Conservation (phyloP, 2,888 invertebrate species). For the Apamea epomidion region DNA sequence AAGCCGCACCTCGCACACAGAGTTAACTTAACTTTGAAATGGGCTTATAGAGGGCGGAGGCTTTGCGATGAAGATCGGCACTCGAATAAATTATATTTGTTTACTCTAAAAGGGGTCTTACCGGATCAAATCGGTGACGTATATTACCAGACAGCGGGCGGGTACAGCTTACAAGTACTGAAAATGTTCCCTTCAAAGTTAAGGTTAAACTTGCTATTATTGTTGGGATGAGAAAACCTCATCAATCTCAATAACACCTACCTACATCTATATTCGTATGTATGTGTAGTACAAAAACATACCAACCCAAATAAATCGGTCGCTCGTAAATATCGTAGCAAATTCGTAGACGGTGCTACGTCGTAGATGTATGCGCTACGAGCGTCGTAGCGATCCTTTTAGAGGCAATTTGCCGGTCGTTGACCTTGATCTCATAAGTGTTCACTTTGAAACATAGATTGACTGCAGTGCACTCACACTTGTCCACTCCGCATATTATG, state of each 20-base stretch:
- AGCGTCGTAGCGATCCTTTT: constrained; percentile 57
- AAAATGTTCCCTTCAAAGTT: not conserved
- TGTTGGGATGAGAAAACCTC: not conserved
- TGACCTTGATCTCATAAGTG: constrained; percentile 60
- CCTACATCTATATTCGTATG: not conserved
- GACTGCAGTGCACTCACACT: constrained; percentile 29
- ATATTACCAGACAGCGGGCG: not conserved
- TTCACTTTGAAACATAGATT: constrained; percentile 41
- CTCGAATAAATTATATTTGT: constrained; percentile 60
- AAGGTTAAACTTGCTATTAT: not conserved
- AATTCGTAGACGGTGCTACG: constrained; percentile 59
- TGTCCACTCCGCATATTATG: not conserved
- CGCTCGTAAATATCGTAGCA: constrained; percentile 55
- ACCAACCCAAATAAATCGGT: constrained; percentile 47
- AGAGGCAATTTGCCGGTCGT: constrained; percentile 53
- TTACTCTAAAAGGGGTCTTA: constrained; percentile 23
- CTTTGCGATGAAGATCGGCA: constrained; percentile 30
- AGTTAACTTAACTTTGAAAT: constrained; percentile 19
- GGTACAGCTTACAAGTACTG: not conserved
- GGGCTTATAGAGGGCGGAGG: constrained; percentile 33
- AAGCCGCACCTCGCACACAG: constrained; percentile 14
- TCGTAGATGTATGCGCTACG: constrained; percentile 57
- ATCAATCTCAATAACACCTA: constrained; percentile 16
- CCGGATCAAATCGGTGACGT: constrained; percentile 5
- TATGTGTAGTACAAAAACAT: constrained; percentile 1